Percentiles rank a stretch among this genome's conserved stretches.
These are phyloP conservation scores for Netelia inedita DNA, from an alignment of 2,888 invertebrate species.

Conservation along the genomic window DNA sequence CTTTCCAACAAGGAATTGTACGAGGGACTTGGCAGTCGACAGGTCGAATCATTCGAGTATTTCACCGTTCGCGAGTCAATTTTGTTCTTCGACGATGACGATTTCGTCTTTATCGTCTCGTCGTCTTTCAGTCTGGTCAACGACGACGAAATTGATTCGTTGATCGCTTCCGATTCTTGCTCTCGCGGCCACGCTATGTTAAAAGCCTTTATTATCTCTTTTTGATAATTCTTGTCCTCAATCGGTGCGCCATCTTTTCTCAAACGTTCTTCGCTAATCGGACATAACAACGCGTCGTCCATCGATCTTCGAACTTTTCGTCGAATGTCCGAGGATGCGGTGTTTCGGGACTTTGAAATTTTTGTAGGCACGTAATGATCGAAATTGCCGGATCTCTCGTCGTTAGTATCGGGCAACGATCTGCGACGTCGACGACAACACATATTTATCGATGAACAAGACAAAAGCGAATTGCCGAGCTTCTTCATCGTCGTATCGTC, in stretches of 20 bases:
- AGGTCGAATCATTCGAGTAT: conserved; percentile 30
- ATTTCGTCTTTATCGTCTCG: conserved; percentile 3
- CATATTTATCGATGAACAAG: conserved; percentile 58
- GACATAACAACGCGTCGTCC: conserved; percentile 55
- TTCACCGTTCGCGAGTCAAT: conserved; percentile 9
- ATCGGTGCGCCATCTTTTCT: conserved; percentile 16
- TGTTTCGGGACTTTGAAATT: conserved; percentile 22
- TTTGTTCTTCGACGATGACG: neutral
- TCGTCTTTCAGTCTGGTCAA: neutral
- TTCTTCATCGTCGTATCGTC: conserved; percentile 19
- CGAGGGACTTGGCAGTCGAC: conserved; percentile 55
- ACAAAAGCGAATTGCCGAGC: neutral
- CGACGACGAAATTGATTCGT: neutral
- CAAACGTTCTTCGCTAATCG: conserved; percentile 24
- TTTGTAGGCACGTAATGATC: conserved; percentile 11
- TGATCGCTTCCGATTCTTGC: neutral
- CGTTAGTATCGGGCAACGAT: conserved; percentile 65
- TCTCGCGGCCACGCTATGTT: conserved; percentile 11
- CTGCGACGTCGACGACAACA: conserved; percentile 65
- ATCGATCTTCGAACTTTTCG: conserved; percentile 55
- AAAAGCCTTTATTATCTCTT: conserved; percentile 33
- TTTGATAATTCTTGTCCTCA: conserved; percentile 24
- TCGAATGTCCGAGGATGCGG: conserved; percentile 4
- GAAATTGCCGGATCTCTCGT: conserved; percentile 22
- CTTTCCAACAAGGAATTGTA: conserved; percentile 64